Evolutionary conservation across 2,797 vertebrate species (phyloP).

Genomic region (Cirrhinus molitorella): DNA sequence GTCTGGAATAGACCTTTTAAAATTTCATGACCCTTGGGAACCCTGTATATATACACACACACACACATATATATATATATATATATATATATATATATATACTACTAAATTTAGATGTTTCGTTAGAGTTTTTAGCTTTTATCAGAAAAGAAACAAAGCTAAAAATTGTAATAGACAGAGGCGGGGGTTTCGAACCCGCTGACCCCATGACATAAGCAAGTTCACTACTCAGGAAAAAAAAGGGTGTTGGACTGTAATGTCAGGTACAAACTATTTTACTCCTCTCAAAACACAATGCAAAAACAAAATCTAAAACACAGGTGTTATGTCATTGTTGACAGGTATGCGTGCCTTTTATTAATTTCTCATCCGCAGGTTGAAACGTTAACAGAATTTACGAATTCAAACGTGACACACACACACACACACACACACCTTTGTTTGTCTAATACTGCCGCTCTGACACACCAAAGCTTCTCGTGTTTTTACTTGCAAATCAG

Average conservation of each 20-base stretch:
- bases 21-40: too few relatives aligned
- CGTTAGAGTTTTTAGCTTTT: too few relatives aligned
- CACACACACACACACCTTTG: slow-evolving; percentile 64
- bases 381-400: slow-evolving; percentile 51
- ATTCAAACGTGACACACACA: slow-evolving; percentile 44
- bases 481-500: slow-evolving; percentile 65
- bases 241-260: not conserved
- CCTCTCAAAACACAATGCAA: not conserved
- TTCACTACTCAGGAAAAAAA: not conserved
- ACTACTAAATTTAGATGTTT: too few relatives aligned
- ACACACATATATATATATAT: too few relatives aligned
- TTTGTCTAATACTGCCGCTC: slow-evolving; percentile 57
- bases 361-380: slow-evolving; percentile 51
- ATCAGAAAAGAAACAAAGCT: not conserved
- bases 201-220: too few relatives aligned
- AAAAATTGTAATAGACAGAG: not conserved
- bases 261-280: not conserved
- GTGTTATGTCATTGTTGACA: slow-evolving; percentile 18
- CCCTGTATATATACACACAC: too few relatives aligned
- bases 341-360: slow-evolving; percentile 57
- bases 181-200: not conserved
- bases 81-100: too few relatives aligned
- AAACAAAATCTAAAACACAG: slow-evolving; percentile 22
- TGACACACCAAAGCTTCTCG: slow-evolving; percentile 48
- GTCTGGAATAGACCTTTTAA: too few relatives aligned